Base-by-base conservation (phyloP, 2,888 invertebrate species). In the Diaperis boleti region DNA sequence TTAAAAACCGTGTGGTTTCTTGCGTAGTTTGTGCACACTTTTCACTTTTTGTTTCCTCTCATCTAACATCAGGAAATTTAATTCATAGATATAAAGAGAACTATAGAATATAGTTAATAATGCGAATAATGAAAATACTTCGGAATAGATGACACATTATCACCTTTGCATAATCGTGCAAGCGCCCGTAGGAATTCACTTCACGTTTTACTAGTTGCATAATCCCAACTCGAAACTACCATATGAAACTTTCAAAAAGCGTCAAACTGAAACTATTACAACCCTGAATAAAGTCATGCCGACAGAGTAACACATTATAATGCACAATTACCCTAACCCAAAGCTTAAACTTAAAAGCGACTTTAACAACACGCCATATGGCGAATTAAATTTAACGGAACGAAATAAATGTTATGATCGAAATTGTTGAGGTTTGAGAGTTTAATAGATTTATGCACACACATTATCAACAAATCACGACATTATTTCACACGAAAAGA, bases 251-350 rank as follows among this genome's bases (percentile, higher is more conserved):
- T 33, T 33, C 33, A 33, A 10, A 33, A 33, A 2, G 33, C 33
- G 33, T 33, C 33, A 10, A 33, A 33, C 33, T 41, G 18, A 44
- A 44, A 44, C 44, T 22, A 44, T 44, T 44, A 44, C 44, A 22
- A 44, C 22, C n/a, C 33, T n/a, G 33, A 33, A 13, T 33, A 44
- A 10, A 44, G 44, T 18, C 20, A 22, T 26, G 44, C 44, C 22
- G 18, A 41, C 41, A 42, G 22, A 33, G 33, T 42, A 42, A 20
- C 42, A 42, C 42, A 44, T 44, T 44, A 44, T 44, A 44, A 44
- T 22, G 44, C 44, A 44, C 44, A 44, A 44, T 44, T 44, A 44
- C 44, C 44, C 44, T 22, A 22, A 44, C 22, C 44, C 44, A 26
- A 42, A 44, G 26, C 44, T 44, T 44, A 44, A 44, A 44, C 11